These are phyloP conservation scores for Papilio helenus DNA, from an alignment of 1,140 invertebrate species.

Conservation along the genomic window DNA sequence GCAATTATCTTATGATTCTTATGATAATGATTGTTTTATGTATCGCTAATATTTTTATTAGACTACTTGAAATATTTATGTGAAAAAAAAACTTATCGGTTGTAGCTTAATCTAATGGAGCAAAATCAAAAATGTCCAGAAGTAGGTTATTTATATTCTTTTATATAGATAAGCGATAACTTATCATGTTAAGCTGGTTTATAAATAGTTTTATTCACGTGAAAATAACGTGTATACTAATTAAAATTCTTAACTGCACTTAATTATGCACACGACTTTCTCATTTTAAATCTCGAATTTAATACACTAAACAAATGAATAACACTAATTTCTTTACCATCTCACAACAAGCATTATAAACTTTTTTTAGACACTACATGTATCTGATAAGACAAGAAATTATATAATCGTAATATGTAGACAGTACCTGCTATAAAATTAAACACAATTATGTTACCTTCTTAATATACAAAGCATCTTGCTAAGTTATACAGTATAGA, in stretches of 20 bases:
- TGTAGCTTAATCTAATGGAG: background rate
- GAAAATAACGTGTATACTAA: background rate
- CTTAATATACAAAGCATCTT: too few relatives aligned
- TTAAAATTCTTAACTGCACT: background rate
- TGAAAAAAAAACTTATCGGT: background rate
- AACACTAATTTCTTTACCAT: too few relatives aligned
- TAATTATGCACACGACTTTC: background rate
- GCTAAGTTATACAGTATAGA: too few relatives aligned
- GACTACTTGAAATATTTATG: background rate
- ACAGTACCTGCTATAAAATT: too few relatives aligned
- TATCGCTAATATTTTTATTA: background rate
- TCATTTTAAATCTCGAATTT: too few relatives aligned
- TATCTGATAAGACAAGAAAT: too few relatives aligned
- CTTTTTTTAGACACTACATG: too few relatives aligned
- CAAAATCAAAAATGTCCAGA: background rate
- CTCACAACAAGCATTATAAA: too few relatives aligned
- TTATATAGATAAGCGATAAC: background rate
- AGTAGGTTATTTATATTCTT: background rate
- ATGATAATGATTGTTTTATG: background rate
- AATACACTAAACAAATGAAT: too few relatives aligned
- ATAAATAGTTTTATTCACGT: background rate
- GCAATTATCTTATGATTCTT: background rate
- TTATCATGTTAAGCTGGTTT: conserved; percentile 5
- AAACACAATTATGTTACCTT: too few relatives aligned
- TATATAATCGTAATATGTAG: too few relatives aligned